These are phyloP conservation scores for Takifugu rubripes DNA, from an alignment of 2,797 vertebrate species.

Conservation along the genomic window DNA sequence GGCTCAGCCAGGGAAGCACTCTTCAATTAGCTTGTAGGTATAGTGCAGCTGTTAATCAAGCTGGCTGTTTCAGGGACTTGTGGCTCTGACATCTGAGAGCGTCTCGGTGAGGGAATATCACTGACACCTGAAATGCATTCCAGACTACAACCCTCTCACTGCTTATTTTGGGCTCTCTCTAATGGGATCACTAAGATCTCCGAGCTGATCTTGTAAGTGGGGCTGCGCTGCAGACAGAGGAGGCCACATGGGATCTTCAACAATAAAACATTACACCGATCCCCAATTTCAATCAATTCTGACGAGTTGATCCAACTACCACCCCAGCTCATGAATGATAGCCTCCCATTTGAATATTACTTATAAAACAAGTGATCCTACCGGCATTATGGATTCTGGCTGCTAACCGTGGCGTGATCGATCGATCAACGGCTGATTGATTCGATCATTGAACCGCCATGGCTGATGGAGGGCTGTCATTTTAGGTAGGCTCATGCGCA, in stretches of 20 bases:
- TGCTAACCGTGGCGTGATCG: conserved; percentile 41
- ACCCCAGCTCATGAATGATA: no score
- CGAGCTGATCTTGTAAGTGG: conserved; percentile 38
- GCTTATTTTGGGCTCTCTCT: conserved; percentile 20
- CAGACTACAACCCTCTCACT: conserved; percentile 4
- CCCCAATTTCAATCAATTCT: no score
- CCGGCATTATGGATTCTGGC: conserved; percentile 29
- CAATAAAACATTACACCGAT: conserved; percentile 24
- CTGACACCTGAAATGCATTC: conserved; percentile 24
- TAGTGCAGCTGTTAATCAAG: conserved; percentile 58
- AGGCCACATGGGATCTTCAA: conserved; percentile 46
- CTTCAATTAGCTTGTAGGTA: conserved; percentile 61
- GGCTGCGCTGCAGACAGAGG: conserved; percentile 42
- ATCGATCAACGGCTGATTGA: conserved; percentile 53
- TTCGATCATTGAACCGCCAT: conserved; percentile 33
- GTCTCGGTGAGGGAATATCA: conserved; percentile 15
- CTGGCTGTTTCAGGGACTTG: conserved; percentile 30
- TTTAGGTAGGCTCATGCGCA: conserved; percentile 2
- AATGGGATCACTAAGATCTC: conserved; percentile 31
- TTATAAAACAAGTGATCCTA: not conserved
- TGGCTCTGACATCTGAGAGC: conserved; percentile 50
- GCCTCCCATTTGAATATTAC: no score
- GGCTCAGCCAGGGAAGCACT: conserved; percentile 47
- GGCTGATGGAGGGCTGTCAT: not conserved
- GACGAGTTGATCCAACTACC: no score